Evolutionary conservation across 1,140 invertebrate species (phyloP).

Genomic region (honey bee (Apis mellifera)): Amel_HAv3.1 CM009939.2:2559501-2560000

Average conservation of each 20-base stretch:
- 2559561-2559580: constrained; percentile 65
- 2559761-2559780: constrained; percentile 74
- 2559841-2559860: constrained; percentile 71
- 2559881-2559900: constrained; percentile 68
- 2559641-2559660: neutral
- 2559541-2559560: constrained; percentile 70
- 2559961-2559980: constrained; percentile 64
- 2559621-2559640: neutral
- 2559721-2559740: constrained; percentile 73
- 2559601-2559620: constrained; percentile 19
- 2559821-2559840: constrained; percentile 68
- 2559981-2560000: constrained; percentile 58
- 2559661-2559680: constrained; percentile 1
- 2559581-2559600: constrained; percentile 73
- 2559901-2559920: constrained; percentile 74
- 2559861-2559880: constrained; percentile 69
- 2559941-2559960: constrained; percentile 70
- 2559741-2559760: constrained; percentile 75
- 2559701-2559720: constrained; percentile 77
- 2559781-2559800: constrained; percentile 73
- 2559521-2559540: constrained; percentile 71
- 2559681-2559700: constrained; percentile 68
- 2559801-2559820: constrained; percentile 71
- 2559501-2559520: constrained; percentile 70
- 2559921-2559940: constrained; percentile 73